phyloP scores from a whole-genome alignment of 2,797 vertebrate genomes.

The Leucoraja ocellata region DNA sequence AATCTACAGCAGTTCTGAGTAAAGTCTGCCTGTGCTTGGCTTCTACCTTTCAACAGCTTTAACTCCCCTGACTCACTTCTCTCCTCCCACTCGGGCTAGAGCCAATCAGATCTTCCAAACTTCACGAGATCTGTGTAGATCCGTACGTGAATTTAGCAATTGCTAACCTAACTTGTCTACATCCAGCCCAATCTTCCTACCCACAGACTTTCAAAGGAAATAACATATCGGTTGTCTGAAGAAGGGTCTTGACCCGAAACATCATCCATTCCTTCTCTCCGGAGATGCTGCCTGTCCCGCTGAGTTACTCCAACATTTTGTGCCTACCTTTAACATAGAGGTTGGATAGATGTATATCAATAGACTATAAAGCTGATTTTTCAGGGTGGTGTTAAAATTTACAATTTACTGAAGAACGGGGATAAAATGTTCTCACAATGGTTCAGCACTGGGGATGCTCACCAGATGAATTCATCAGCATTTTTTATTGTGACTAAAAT shows the following conservation, averaged over 20 bases:
- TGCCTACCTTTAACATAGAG: no score
- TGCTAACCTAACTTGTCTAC: not conserved
- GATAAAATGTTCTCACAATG: not conserved
- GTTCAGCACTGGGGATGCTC: not conserved
- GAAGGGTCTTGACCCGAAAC: no score
- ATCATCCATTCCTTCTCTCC: no score
- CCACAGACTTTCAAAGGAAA: not conserved
- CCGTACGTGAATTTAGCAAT: not conserved
- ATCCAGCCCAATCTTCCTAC: not conserved
- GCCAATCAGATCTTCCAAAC: not conserved
- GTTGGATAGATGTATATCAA: no score
- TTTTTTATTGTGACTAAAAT: not conserved
- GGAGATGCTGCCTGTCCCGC: no score
- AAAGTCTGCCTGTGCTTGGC: no score
- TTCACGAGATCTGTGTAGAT: not conserved
- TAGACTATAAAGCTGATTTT: not conserved
- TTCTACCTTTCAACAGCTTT: no score
- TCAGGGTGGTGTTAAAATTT: not conserved
- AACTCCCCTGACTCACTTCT: no score
- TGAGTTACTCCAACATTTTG: no score
- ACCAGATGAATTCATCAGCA: not conserved
- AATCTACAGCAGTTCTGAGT: no score
- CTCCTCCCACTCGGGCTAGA: no score
- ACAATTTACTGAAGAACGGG: not conserved
- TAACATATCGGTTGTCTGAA: not conserved